Base-by-base conservation (phyloP, 2,797 vertebrate genomes). In the Hapalemur alaotrensis region DNA sequence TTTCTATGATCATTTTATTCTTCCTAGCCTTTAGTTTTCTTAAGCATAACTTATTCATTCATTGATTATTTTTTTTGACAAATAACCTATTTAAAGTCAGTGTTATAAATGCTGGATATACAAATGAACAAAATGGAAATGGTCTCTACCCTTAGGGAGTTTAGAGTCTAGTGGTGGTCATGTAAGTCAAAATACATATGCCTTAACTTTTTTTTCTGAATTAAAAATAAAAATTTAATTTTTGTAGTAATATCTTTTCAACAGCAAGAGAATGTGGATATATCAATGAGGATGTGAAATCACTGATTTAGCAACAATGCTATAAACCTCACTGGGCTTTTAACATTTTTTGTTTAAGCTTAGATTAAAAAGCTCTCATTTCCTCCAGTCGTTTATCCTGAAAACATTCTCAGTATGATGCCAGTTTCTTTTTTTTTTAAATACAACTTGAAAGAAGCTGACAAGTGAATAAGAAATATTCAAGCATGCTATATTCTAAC, bases 401-500 rank as follows among this genome's bases (percentile, higher is more conserved):
- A 95, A 96, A 94, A 96, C 43, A 92, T 91, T 95, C 93, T 96
- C 95, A 93, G 80, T 87, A 32, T 65, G 88, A 96, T 92, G 79
- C 93, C 15, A n/a, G 57, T 22, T 81, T 90, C 43, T 96, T 91
- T 73, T 72, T 61, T 72, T 61, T 92, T 48, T 28, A 96, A 97
- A 92, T 90, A 93, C 84, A 95, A 95, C 73, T 95, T 96, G 92
- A 96, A 97, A 98, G 87, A 95, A 96, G 48, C 94, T 96, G 93
- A 96, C 78, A 97, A 97, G 84, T 97, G 97, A 97, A 96, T 88
- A 96, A 94, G 96, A 95, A 97, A 98, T 97, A 97, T 95, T 95
- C 92, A 98, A 95, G 89, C 84, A 83, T 38, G 38, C 35, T 91
- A 87, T 94, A 67, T 95, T 92, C 87, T 95, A 97, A 92, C 93